Evolutionary conservation across 1,140 invertebrate genomes (phyloP), one percentile per base, ranked within the genome.

Genomic region (Macrocentrus cingulum): DNA sequence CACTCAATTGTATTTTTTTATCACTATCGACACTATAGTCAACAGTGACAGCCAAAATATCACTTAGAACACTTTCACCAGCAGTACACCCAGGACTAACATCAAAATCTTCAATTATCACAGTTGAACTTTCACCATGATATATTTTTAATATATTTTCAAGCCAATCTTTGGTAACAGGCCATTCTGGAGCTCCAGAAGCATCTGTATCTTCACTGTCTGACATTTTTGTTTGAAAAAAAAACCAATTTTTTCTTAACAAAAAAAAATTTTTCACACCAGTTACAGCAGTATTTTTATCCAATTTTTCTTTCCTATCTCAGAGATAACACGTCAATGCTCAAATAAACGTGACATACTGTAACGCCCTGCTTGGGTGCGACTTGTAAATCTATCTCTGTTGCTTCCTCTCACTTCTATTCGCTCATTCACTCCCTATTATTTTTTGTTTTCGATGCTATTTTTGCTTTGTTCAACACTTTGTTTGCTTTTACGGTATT

Each of bases 131-230:
- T 42, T 75, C 71, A 36, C 72, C 75, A 69, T 85, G 81, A 66
- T 85, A 78, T 23, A 81, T 75, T 46, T 69, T 72, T n/a, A 87
- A 73, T 6, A 86, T 76, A n/a, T 73, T 75, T 52, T 82, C 80
- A 16, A 86, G 76, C 85, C 85, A 86, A 62, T 84, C 83, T 56
- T 81, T 80, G 6, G 80, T 82, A 34, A 85, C 79, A n/a, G 82
- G 82, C 75, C 81, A 83, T 18, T 79, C 71, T 18, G 78, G 29
- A 5, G 39, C 75, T 67, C 61, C 63, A 13, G 66, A 65, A 45
- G 62, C 60, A 51, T 72, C 65, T 55, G 75, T 60, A 66, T 83
- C 82, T 59, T 84, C 83, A 68, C 81, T 83, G 60, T 84, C 84
- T 29, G 82, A 83, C 81, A 84, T 84, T 53, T 45, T 61, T 7